Base-by-base conservation (phyloP, 2,888 invertebrate species). In the Anodontia alba region DNA sequence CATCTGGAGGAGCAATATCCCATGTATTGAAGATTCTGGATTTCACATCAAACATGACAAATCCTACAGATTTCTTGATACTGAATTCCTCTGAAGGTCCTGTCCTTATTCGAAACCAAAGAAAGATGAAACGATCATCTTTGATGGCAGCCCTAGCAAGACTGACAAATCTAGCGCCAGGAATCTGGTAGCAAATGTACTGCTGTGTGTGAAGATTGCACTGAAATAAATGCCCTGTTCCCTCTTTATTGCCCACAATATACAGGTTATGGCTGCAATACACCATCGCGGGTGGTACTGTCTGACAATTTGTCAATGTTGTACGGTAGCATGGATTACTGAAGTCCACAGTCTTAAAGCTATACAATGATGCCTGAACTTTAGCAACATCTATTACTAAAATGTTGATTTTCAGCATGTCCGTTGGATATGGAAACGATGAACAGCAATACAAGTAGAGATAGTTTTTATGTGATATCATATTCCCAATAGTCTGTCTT, bases 81-180 rank as follows among this genome's bases (percentile, higher is more conserved):
- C 92, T 92, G 80, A 93, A 93, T 78, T 93, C 93, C 76, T 93
- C 93, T 15, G 92, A 92, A 12, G 92, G 93, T 8, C 93, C 93
- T 49, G 92, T 93, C 26, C 93, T 82, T 73, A 92, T 92, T 57
- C 93, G 81, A 67, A 89, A 92, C 93, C 93, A 93, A 26, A 93
- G 80, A 79, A 91, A 93, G 31, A 93, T 88, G 71, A 89, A 90
- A 12, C 91, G 81, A 72, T 93, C 90, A 74, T 89, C 90, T 73
- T 90, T 91, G 8, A 92, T 91, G 29, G 90, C 90, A 43, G 91
- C 91, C 62, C 93, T 80, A 1, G 92, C 92, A 33, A 93, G 87
- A 79, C 93, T 93, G 36, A 93, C 92, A 73, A 93, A 93, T 23
- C 93, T 82, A 68, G 93, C 90, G 0, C 92, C 91, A 15, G 93